Percentiles rank a stretch among this genome's conserved stretches.
Conservation (phyloP, 2,797 vertebrate genomes). For the Lateolabrax maculatus region DNA sequence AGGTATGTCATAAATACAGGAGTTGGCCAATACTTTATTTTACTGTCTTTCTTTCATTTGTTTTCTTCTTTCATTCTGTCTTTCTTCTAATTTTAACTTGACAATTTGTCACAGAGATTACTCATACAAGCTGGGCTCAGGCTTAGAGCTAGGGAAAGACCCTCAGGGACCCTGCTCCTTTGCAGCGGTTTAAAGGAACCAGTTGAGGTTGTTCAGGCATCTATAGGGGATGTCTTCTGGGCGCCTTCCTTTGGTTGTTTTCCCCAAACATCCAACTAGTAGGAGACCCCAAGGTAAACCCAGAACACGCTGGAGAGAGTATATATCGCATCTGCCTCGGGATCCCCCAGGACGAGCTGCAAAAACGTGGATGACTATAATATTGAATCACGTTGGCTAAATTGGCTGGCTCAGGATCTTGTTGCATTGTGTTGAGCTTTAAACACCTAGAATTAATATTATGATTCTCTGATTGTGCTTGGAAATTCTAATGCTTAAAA, state of each 20-base stretch:
- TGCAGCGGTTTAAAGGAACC: no score
- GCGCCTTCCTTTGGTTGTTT: no score
- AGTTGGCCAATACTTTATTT: not conserved
- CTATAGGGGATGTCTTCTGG: no score
- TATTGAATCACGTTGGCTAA: not conserved
- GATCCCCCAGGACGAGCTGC: no score
- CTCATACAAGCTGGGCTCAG: not conserved
- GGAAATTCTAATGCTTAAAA: not conserved
- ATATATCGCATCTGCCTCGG: no score
- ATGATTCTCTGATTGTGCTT: not conserved
- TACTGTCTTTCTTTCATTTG: not conserved
- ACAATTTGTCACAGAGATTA: no score
- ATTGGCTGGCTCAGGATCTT: not conserved
- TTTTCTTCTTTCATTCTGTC: not conserved
- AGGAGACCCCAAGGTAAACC: no score
- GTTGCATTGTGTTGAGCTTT: not conserved
- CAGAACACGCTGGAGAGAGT: no score
- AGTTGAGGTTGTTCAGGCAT: no score
- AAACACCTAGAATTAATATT: not conserved
- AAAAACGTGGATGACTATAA: not conserved
- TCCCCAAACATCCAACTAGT: no score
- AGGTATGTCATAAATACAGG: conserved; percentile 80
- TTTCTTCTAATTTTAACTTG: no score
- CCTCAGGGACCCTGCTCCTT: no score
- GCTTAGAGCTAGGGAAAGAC: not conserved